Base-by-base conservation (phyloP, 2,797 vertebrate species). In the Gadopsis marmoratus region DNA sequence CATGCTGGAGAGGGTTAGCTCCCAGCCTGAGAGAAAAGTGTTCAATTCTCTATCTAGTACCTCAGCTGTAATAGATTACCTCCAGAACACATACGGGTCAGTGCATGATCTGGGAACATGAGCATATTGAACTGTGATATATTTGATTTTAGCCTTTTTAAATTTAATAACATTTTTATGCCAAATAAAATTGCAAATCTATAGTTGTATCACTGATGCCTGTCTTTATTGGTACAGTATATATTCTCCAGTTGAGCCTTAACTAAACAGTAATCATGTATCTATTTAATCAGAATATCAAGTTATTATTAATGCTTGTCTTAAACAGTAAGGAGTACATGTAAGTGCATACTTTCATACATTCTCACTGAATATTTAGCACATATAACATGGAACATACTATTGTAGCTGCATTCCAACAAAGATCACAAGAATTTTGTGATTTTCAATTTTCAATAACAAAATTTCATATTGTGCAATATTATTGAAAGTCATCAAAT, bases 1-100 rank as follows among this genome's bases (percentile, higher is more conserved):
- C 94, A 99, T 99, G 98, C 94, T 99, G 93, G 98, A 99, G 90
- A 96, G 94, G 45, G 95, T 99, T 82, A 97, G 95, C 83, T 99
- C 98, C 71, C 97, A 96, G 86, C 97, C 98, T 33, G 98, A 99
- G 90, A 97, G 97, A 79, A 98, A 94, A 79, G 86, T 97, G 66
- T 99, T 99, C 86, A 99, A 99, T 74, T 95, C 96, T 87, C 94
- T 99, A 51, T 97, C 96, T 70, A 99, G 98, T 85, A 99, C 96
- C 19, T 96, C 98, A 39, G 97, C 97, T 31, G 96, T 99, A 68
- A 92, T 99, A 72, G 97, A 99, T 92, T 98, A 99, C 91, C 96
- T 99, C 53, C 95, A 93, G 74, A 94, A 94, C 53, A 96, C 95
- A 50, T 99, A 98, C 13, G 95, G 96, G 7, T 78, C 96, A 55